phyloP scores from a whole-genome alignment of 2,113 vertebrate genomes.

The Mastomys natalensis region DNA sequence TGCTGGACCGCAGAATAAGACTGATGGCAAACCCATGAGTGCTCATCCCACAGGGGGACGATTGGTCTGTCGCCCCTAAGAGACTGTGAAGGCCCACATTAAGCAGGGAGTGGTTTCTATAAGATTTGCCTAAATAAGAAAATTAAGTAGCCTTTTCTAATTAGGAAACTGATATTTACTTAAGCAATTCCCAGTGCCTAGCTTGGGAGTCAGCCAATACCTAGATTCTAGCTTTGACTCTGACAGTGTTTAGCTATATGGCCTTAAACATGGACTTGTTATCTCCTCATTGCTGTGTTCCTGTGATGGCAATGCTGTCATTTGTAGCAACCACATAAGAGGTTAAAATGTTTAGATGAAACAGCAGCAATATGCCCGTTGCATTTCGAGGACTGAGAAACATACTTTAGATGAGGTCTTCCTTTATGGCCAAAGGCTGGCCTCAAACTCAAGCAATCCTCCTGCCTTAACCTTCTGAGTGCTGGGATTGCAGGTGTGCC shows the following conservation, averaged over 20 bases:
- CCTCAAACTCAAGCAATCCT: background rate
- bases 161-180: slow-evolving; percentile 7
- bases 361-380: background rate
- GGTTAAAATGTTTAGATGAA: background rate
- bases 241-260: background rate
- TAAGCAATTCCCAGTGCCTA: background rate
- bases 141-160: slow-evolving; percentile 19
- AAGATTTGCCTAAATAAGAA: background rate
- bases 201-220: background rate
- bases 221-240: background rate
- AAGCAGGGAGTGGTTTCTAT: background rate
- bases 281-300: background rate
- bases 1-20: background rate
- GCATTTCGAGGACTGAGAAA: background rate
- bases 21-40: background rate
- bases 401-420: background rate
- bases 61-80: background rate
- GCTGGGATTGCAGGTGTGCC: background rate
- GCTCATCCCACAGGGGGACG: background rate
- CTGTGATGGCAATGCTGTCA: background rate
- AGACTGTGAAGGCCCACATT: background rate
- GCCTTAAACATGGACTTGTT: background rate
- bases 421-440: background rate
- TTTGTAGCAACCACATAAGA: background rate
- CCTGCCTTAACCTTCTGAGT: background rate